Base-by-base conservation (phyloP, 2,797 vertebrate genomes). In the Poeciliopsis gracilis region DNA sequence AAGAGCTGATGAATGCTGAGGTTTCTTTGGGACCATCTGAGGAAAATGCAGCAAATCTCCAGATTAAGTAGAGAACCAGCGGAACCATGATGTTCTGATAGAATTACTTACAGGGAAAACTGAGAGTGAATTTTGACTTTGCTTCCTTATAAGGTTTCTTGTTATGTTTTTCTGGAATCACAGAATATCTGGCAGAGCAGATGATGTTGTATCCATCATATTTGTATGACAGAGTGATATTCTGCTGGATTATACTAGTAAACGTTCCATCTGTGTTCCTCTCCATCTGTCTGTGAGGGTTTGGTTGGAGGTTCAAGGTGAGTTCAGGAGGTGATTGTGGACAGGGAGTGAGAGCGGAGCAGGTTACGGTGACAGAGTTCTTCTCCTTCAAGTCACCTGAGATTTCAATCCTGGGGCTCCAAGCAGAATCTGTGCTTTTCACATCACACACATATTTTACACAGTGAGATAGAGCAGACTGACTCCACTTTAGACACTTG, bases 271-370 rank as follows among this genome's bases (percentile, higher is more conserved):
- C 47, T 41, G 13, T 51, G 61, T 77, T 77, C 30, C 41, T 10
- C 25, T 76, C 46, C 3, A 38, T 67, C 43, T 51, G 61, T n/a
- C 46, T 69, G 30, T 11, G 75, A 77, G 20, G 47, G 33, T 28
- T 63, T 69, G 23, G 12, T 53, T 66, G 59, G 59, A 49, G 75
- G 61, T 49, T 38, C 59, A 20, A 76, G 75, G 30, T 51, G 75
- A 76, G 75, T 76, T 38, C 30, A 67, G 75, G 75, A 76, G 59
- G 75, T 41, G 72, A 49, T 20, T 49, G 45, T 36, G 75, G 75
- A 66, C 75, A 66, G 75, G 75, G 75, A 41, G 75, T 76, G 75
- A 38, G 45, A 76, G 75, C 61, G 41, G 75, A 76, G 61, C 61
- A 76, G 12, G 23, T 76, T 38, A 76, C 16, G 13, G 61, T 51